Evolutionary conservation across 2,888 invertebrate genomes (phyloP), one percentile per base, ranked within the genome.

Genomic region (Tenthredo amoena): DNA sequence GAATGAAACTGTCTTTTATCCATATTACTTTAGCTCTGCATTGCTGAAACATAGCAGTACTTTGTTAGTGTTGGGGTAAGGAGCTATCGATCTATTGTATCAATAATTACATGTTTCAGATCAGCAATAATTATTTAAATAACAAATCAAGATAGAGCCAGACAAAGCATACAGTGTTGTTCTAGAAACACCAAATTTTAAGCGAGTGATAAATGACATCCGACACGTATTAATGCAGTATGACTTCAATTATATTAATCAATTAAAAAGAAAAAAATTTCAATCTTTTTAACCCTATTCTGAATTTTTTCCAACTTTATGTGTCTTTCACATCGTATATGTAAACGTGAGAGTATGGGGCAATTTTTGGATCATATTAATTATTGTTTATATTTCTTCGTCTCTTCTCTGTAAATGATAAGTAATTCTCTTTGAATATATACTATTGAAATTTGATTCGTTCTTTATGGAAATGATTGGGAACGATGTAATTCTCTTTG

Each of bases 391-490:
- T 62, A 21, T 26, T 37, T 58, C 10, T 40, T 21, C 4, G 40
- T 18, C n/a, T 40, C 10, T 40, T 34, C 34, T 81, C 21, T 62
- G 5, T 62, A 55, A 58, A 40, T 58, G 79, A 37, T 81, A 81
- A 62, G 62, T 58, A 55, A 40, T 21, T 21, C 37, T 62, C 79
- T 58, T 62, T 62, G 62, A 81, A 81, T 81, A 40, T 58, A 81
- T n/a, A 55, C 9, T 62, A 55, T 1, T 62, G 43, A 58, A 21
- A 62, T 81, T 83, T 71, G 47, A 83, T 68, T 68, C 26, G 47
- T 68, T 83, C 65, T 47, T 68, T 83, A 83, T 83, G n/a, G 47
- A 83, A n/a, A n/a, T n/a, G n/a, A n/a, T n/a, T n/a, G n/a, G n/a
- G n/a, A n/a, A n/a, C n/a, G n/a, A n/a, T n/a, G 62, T 58, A 55